Conservation (phyloP, 2,797 vertebrate genomes). For the Echiichthys vipera region DNA sequence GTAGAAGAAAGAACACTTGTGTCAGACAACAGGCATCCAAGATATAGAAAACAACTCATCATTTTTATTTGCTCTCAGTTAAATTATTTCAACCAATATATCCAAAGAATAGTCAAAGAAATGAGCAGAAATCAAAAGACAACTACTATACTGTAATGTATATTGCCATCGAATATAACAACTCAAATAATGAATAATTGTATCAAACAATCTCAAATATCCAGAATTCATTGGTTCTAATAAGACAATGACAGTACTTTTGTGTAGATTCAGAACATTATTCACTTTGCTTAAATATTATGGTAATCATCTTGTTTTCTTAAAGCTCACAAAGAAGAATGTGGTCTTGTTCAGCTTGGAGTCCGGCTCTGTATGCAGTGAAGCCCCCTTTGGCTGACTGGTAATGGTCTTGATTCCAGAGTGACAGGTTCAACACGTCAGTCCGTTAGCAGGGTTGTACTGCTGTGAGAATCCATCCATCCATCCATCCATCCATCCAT, state of each 20-base stretch:
- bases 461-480: slow-evolving; percentile 40
- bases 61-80: slow-evolving; percentile 80
- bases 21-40: slow-evolving; percentile 35
- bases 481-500: slow-evolving; percentile 1
- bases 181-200: slow-evolving; percentile 75
- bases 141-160: slow-evolving; percentile 77
- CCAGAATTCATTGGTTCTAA: slow-evolving; percentile 81
- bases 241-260: slow-evolving; percentile 77
- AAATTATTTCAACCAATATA: slow-evolving; percentile 81
- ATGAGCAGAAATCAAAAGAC: slow-evolving; percentile 75
- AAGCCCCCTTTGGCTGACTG: slow-evolving; percentile 50
- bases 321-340: slow-evolving; percentile 82
- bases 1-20: not conserved
- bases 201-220: slow-evolving; percentile 82
- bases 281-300: slow-evolving; percentile 82
- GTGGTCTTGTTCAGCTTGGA: slow-evolving; percentile 62
- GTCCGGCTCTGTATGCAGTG: slow-evolving; percentile 45
- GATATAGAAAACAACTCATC: slow-evolving; percentile 77
- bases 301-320: slow-evolving; percentile 65
- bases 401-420: slow-evolving; percentile 28
- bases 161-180: slow-evolving; percentile 82
- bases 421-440: slow-evolving; percentile 32
- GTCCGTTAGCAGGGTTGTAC: slow-evolving; percentile 41
- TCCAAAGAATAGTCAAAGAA: slow-evolving; percentile 76
- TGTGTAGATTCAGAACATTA: slow-evolving; percentile 77